Evolutionary conservation across 2,888 invertebrate species (phyloP).

Genomic region (Andrena chrysosceles): DNA sequence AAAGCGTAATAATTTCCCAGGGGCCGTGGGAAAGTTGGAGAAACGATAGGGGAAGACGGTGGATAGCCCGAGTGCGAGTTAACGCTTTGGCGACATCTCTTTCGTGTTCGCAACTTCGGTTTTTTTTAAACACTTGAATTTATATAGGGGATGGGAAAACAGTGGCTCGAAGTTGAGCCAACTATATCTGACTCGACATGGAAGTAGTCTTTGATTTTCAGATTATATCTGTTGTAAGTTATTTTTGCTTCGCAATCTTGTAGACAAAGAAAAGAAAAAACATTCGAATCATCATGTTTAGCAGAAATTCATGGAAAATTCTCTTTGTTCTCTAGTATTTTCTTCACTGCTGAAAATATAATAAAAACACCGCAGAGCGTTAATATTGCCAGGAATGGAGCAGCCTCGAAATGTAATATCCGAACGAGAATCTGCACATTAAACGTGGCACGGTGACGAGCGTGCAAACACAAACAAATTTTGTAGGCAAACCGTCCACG

Average conservation of each 20-base stretch:
- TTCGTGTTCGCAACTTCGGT: not conserved
- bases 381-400: not conserved
- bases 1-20: constrained; percentile 15
- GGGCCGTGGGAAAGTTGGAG: constrained; percentile 8
- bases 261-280: too few relatives aligned
- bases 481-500: not conserved
- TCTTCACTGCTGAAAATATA: too few relatives aligned
- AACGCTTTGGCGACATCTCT: not conserved
- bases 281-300: too few relatives aligned
- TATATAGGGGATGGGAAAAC: not conserved
- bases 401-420: not conserved
- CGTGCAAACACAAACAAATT: constrained; percentile 32
- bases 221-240: too few relatives aligned
- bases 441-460: not conserved
- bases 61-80: not conserved
- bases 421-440: not conserved
- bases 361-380: not conserved
- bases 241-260: too few relatives aligned
- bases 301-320: not conserved
- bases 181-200: too few relatives aligned
- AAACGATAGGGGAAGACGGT: not conserved
- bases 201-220: too few relatives aligned
- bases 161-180: not conserved
- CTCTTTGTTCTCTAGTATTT: not conserved
- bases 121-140: not conserved